phyloP scores from a whole-genome alignment of 2,113 vertebrate genomes.

The Steatornis caripensis region DNA sequence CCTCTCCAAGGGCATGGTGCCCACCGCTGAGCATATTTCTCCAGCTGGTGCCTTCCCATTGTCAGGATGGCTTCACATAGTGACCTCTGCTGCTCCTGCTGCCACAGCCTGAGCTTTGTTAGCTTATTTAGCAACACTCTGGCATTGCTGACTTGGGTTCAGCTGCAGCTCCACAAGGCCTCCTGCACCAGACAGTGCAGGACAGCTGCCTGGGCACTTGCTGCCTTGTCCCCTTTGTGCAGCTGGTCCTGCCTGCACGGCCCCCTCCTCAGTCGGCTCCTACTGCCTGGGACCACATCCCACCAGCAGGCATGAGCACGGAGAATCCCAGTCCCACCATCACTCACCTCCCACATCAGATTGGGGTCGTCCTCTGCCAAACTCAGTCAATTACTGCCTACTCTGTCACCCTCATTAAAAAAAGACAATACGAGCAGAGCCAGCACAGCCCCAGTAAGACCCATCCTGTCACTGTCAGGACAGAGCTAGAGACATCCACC shows the following conservation, averaged over 20 bases:
- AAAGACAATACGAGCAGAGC: not conserved
- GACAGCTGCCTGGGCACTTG: not conserved
- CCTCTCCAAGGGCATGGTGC: rapidly evolving
- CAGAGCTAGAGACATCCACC: not conserved
- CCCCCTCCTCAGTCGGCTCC: not conserved
- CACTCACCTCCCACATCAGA: not conserved
- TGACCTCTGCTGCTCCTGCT: not conserved
- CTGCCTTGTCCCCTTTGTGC: not conserved
- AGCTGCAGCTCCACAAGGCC: not conserved
- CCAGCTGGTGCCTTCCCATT: not conserved
- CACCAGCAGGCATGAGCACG: not conserved
- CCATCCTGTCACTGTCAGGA: not conserved
- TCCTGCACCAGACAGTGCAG: not conserved
- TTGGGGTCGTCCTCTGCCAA: not conserved
- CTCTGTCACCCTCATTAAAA: not conserved
- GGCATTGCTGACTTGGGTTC: not conserved
- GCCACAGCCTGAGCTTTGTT: not conserved
- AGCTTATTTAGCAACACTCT: not conserved
- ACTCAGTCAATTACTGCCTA: not conserved
- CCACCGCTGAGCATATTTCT: not conserved
- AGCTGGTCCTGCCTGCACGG: not conserved
- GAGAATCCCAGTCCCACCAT: not conserved
- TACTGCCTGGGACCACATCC: not conserved
- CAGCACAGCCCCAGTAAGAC: not conserved
- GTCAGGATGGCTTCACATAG: not conserved